Evolutionary conservation across 2,888 invertebrate genomes (phyloP).

Genomic region (Acleris holmiana): DNA sequence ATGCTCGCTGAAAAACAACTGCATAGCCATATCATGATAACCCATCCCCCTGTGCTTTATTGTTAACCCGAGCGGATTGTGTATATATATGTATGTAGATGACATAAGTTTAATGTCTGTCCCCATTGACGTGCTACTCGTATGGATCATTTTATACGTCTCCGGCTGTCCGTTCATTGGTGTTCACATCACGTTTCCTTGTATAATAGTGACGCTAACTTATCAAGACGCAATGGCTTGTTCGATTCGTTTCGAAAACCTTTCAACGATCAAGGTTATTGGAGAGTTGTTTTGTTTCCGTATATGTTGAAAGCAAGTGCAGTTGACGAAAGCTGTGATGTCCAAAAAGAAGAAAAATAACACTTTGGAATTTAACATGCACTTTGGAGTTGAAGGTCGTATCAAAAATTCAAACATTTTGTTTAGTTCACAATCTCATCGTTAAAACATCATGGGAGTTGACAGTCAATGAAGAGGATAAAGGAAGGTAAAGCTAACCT

Average conservation of each 20-base stretch:
- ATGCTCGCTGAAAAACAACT: too few species aligned
- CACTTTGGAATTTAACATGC: too few species aligned
- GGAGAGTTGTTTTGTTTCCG: constrained; percentile 8
- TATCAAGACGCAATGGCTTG: constrained; percentile 50
- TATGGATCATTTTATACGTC: constrained; percentile 29
- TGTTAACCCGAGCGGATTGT: background rate
- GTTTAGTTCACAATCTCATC: too few species aligned
- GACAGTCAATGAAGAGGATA: too few species aligned
- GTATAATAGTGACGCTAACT: constrained; percentile 64
- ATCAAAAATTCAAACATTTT: too few species aligned
- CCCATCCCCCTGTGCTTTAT: background rate
- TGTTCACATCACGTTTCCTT: constrained; percentile 64
- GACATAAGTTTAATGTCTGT: constrained; percentile 13
- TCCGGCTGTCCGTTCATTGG: constrained; percentile 48
- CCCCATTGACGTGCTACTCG: constrained; percentile 23
- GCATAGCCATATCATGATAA: too few species aligned
- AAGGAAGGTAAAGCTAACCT: too few species aligned
- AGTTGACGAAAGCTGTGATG: background rate
- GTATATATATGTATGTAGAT: too few species aligned
- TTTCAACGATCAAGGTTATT: constrained; percentile 22
- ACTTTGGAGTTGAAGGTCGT: too few species aligned
- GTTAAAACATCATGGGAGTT: too few species aligned
- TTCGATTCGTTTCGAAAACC: constrained; percentile 38
- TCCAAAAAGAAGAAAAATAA: too few species aligned
- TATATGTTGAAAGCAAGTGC: background rate